Percentiles rank a stretch among this genome's conserved stretches.
Evolutionary conservation across 2,888 invertebrate species (phyloP).

Genomic region (Lamellibrachia columna): DNA sequence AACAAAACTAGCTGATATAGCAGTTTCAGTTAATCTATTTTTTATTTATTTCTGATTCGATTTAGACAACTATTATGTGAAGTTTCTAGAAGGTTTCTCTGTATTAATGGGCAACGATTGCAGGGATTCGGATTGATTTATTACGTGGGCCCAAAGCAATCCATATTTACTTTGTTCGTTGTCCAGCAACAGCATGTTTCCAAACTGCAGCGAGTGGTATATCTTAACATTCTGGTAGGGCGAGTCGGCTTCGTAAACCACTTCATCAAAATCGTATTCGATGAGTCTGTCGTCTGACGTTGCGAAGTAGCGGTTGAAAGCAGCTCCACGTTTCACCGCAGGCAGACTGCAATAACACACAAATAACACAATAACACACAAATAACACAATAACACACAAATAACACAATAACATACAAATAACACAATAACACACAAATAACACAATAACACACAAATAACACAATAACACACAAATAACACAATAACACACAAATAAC

Average conservation of each 20-base stretch:
- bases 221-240: constrained; percentile 92
- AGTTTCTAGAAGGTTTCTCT: neutral
- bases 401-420: no score
- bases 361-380: no score
- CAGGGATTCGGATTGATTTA: neutral
- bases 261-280: constrained; percentile 88
- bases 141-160: neutral
- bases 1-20: neutral
- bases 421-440: no score
- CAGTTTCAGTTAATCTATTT: neutral
- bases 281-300: constrained; percentile 83
- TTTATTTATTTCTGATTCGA: neutral
- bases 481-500: no score
- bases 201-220: constrained; percentile 86
- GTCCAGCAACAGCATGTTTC: constrained; percentile 90
- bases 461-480: no score
- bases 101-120: neutral
- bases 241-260: constrained; percentile 84
- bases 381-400: no score
- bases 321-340: constrained; percentile 39
- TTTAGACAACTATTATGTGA: neutral
- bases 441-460: no score
- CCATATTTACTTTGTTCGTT: constrained; percentile 85
- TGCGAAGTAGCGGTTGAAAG: constrained; percentile 45
- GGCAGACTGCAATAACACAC: constrained; percentile 50